Evolutionary conservation across 2,888 invertebrate species (phyloP).

Genomic region (Hirtodrosophila cameraria): DNA sequence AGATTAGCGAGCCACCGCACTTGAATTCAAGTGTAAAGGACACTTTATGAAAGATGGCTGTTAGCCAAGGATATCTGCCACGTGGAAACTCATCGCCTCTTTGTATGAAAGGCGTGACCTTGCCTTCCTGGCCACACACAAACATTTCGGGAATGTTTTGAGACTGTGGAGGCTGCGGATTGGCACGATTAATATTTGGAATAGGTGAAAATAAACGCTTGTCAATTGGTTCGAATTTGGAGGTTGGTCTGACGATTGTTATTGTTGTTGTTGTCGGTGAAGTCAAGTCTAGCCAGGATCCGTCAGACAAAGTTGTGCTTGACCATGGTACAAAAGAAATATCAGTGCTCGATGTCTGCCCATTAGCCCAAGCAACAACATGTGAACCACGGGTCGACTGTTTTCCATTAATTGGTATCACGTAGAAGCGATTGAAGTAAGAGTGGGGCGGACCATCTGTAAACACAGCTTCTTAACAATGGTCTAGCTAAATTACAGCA

Average conservation of each 20-base stretch:
- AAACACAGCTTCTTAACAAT: background rate
- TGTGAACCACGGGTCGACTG: background rate
- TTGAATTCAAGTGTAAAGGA: slow-evolving; percentile 77
- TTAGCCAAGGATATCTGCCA: slow-evolving; percentile 88
- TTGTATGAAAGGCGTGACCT: slow-evolving; percentile 45
- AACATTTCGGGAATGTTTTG: no score
- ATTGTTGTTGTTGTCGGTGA: background rate
- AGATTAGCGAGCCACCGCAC: slow-evolving; percentile 80
- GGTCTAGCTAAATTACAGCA: background rate
- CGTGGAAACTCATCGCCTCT: slow-evolving; percentile 63
- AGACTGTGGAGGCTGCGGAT: background rate
- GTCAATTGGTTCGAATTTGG: background rate
- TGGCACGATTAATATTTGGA: background rate
- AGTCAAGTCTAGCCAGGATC: background rate
- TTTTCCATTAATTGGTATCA: background rate
- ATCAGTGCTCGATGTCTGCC: background rate
- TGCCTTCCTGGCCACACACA: slow-evolving; percentile 68
- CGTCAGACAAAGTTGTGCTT: background rate
- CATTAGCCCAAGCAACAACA: background rate
- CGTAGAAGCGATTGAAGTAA: slow-evolving; percentile 56
- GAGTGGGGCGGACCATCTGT: slow-evolving; percentile 41
- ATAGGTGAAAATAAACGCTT: no score
- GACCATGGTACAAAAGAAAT: background rate
- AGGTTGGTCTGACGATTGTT: background rate
- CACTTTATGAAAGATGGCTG: slow-evolving; percentile 85